Percentiles rank a stretch among this genome's conserved stretches.
Conservation (phyloP, 2,888 invertebrate species). For the Plemyria rubiginata region DNA sequence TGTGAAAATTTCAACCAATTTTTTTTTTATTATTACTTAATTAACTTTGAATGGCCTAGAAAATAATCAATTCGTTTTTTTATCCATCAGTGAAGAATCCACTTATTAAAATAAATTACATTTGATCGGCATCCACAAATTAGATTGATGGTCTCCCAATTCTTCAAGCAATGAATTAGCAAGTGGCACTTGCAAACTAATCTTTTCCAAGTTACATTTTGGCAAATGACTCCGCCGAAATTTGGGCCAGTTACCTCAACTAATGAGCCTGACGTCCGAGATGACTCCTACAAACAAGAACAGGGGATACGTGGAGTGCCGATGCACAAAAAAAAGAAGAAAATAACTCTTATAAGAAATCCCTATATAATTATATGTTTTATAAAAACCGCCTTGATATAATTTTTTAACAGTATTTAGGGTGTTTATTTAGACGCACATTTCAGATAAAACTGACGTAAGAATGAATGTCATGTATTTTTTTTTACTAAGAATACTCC, state of each 20-base stretch:
- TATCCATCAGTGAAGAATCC: background rate
- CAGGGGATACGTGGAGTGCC: slow-evolving; percentile 50
- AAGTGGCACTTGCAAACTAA: slow-evolving; percentile 53
- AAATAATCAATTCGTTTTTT: too few species aligned
- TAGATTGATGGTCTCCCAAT: slow-evolving; percentile 42
- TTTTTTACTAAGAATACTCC: too few species aligned
- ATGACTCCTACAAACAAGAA: slow-evolving; percentile 71
- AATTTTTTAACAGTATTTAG: too few species aligned
- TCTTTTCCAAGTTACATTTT: slow-evolving; percentile 61
- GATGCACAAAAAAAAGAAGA: background rate
- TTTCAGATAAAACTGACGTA: too few species aligned
- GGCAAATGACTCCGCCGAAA: slow-evolving; percentile 75
- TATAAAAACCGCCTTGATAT: too few species aligned
- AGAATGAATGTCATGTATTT: too few species aligned
- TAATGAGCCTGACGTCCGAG: slow-evolving; percentile 80
- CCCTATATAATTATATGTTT: too few species aligned
- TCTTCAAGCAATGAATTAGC: slow-evolving; percentile 47
- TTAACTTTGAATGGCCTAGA: too few species aligned
- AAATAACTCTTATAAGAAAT: background rate
- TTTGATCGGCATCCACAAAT: slow-evolving; percentile 35
- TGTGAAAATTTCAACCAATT: too few species aligned
- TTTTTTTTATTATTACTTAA: too few species aligned
- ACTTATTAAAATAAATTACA: slow-evolving; percentile 29
- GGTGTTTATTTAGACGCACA: too few species aligned
- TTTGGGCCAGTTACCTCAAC: slow-evolving; percentile 78